Evolutionary conservation across 2,113 vertebrate species (phyloP).

Genomic region (Neodon shergylaensis): DNA sequence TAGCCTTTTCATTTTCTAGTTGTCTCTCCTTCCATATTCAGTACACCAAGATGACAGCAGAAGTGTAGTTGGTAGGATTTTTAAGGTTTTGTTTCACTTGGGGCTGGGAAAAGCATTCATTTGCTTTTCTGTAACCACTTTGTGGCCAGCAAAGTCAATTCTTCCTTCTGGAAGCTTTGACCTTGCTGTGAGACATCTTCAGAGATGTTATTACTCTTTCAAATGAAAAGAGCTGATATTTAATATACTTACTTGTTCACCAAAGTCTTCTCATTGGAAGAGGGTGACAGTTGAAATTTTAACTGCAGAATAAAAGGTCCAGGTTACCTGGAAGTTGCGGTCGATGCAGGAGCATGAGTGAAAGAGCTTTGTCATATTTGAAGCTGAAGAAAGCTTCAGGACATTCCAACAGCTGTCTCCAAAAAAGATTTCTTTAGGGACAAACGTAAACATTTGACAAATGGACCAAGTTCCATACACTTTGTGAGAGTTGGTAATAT

Average conservation of each 20-base stretch:
- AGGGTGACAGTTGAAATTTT: slow-evolving; percentile 52
- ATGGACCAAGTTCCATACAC: slow-evolving; percentile 35
- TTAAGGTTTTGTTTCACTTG: slow-evolving; percentile 36
- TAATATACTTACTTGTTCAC: slow-evolving; percentile 43
- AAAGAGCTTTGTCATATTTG: slow-evolving; percentile 10
- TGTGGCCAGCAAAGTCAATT: background rate
- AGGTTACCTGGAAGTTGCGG: background rate
- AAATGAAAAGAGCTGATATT: slow-evolving; percentile 42
- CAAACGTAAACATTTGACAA: slow-evolving; percentile 31
- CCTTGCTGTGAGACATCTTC: slow-evolving; percentile 29
- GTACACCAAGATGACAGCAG: background rate
- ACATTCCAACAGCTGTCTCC: background rate
- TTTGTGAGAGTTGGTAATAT: slow-evolving; percentile 44
- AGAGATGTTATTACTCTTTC: background rate
- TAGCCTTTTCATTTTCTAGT: slow-evolving; percentile 57
- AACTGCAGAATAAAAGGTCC: slow-evolving; percentile 14
- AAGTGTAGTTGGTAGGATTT: slow-evolving; percentile 31
- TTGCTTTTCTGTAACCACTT: slow-evolving; percentile 54
- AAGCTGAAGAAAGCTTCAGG: slow-evolving; percentile 29
- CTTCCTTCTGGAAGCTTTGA: background rate
- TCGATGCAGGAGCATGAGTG: background rate
- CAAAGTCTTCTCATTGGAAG: slow-evolving; percentile 40
- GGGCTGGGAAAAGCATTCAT: slow-evolving; percentile 9
- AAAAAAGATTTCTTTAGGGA: slow-evolving; percentile 51
- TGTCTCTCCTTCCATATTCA: background rate